Conservation (phyloP, 2,888 invertebrate species). For the Platypus cylindrus region DNA sequence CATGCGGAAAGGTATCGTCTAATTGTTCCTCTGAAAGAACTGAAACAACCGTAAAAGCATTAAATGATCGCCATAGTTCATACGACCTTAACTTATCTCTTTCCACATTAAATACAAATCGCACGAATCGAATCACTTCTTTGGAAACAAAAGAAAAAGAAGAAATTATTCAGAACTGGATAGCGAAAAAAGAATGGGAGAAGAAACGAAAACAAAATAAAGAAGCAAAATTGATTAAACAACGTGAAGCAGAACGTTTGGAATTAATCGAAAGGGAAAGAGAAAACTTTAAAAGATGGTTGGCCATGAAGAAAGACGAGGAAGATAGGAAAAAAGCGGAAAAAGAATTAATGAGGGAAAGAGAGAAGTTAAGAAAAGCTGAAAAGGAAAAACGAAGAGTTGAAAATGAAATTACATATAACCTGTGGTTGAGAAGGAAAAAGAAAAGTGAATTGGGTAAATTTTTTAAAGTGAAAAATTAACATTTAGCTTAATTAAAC, state of each 20-base stretch:
- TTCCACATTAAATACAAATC: constrained; percentile 14
- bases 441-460: constrained; percentile 46
- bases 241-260: constrained; percentile 30
- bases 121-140: constrained; percentile 9
- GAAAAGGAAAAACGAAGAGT: constrained; percentile 28
- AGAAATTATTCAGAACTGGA: constrained; percentile 30
- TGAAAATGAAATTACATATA: constrained; percentile 26
- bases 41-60: constrained; percentile 5
- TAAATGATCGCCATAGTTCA: constrained; percentile 2
- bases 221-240: constrained; percentile 23
- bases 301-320: constrained; percentile 32
- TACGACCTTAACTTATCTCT: constrained; percentile 18
- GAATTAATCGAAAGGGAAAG: constrained; percentile 31
- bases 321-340: constrained; percentile 31
- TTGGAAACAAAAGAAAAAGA: constrained; percentile 19
- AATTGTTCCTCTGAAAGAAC: too few species aligned
- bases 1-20: too few species aligned
- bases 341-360: constrained; percentile 33
- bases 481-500: not conserved
- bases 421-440: constrained; percentile 45
- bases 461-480: not conserved
- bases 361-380: constrained; percentile 28
- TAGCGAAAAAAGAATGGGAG: constrained; percentile 33
- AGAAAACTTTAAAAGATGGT: constrained; percentile 38
- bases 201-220: constrained; percentile 24